A percentile compares a stretch with the other conserved stretches of the same genome.
Evolutionary conservation across 1,140 invertebrate species (phyloP).

Genomic region (Heterodera carotae): DNA sequence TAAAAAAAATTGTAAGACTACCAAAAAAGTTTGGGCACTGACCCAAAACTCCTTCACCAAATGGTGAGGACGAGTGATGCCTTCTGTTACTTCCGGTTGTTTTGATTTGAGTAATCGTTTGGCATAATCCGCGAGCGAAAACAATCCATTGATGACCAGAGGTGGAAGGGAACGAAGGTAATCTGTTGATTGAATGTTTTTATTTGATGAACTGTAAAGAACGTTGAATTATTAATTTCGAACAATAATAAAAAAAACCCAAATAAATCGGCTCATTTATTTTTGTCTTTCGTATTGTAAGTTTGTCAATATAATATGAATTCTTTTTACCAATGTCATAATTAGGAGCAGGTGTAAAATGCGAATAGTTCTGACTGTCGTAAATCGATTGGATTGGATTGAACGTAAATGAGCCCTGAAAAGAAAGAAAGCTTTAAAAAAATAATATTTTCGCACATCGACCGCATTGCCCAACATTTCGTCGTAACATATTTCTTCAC

Average conservation of each 20-base stretch:
- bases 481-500: conserved; percentile 25
- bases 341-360: conserved; percentile 27
- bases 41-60: conserved; percentile 36
- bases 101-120: conserved; percentile 39
- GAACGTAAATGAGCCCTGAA: conserved; percentile 6
- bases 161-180: conserved; percentile 18
- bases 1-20: not conserved
- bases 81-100: conserved; percentile 33
- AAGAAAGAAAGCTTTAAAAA: not conserved
- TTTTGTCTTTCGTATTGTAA: not conserved
- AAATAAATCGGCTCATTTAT: not conserved
- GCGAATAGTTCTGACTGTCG: conserved; percentile 6
- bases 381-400: conserved; percentile 26
- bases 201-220: no score
- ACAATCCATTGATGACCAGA: conserved; percentile 36
- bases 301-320: no score
- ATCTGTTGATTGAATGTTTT: conserved; percentile 13
- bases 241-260: no score
- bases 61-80: conserved; percentile 41
- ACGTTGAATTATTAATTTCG: no score
- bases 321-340: conserved; percentile 39
- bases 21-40: not conserved
- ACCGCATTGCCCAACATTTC: conserved; percentile 14
- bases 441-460: not conserved
- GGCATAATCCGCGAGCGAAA: conserved; percentile 23